Conservation (phyloP, 92 coral and sea anemone genomes). For the Palythoa grandiflora region DNA sequence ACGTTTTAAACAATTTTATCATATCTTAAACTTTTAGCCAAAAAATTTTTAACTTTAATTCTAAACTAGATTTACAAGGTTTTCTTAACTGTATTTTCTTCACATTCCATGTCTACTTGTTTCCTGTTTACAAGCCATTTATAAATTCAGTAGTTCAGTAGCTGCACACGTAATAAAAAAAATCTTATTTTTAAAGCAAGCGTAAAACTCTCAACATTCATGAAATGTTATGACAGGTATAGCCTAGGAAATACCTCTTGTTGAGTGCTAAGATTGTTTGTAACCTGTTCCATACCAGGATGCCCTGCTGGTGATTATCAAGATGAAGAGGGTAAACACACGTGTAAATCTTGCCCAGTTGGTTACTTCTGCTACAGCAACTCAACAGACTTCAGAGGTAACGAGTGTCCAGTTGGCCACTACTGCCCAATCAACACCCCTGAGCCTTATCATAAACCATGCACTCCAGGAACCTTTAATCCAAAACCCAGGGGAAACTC, state of each 20-base stretch:
- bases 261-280: neutral
- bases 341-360: conserved; percentile 83
- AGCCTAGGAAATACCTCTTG: too few relatives aligned
- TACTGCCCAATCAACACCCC: conserved; percentile 88
- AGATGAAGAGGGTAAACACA: conserved; percentile 77
- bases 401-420: conserved; percentile 88
- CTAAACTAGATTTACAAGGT: neutral
- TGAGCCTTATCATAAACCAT: conserved; percentile 71
- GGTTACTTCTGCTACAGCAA: conserved; percentile 95
- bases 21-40: too few relatives aligned
- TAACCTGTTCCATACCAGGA: conserved; percentile 56
- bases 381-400: conserved; percentile 76
- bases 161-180: too few relatives aligned
- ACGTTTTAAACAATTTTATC: too few relatives aligned
- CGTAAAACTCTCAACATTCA: too few relatives aligned
- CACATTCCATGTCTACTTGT: too few relatives aligned
- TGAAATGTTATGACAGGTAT: too few relatives aligned
- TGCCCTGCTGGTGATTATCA: conserved; percentile 94
- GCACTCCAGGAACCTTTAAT: conserved; percentile 90
- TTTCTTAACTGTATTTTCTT: neutral
- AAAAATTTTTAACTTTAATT: too few relatives aligned
- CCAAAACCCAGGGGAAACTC: conserved; percentile 84
- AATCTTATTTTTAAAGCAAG: too few relatives aligned
- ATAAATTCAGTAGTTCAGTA: too few relatives aligned
- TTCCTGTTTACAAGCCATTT: too few relatives aligned